These are phyloP conservation scores for Chromis chromis DNA, from an alignment of 2,797 vertebrate genomes.

Conservation along the genomic window DNA sequence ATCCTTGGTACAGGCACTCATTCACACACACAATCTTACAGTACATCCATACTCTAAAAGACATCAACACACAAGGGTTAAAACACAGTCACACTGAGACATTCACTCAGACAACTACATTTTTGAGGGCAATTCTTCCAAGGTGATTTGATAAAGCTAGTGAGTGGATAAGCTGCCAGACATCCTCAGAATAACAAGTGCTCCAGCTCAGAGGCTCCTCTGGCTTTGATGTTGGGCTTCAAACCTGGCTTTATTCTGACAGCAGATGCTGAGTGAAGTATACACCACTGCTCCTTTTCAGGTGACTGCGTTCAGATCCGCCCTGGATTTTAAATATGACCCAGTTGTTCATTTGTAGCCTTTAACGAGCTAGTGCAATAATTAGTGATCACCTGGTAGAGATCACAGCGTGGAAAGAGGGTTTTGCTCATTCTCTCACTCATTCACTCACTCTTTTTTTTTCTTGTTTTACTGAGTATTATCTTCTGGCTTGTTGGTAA, in stretches of 20 bases:
- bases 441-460: constrained; percentile 21
- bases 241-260: constrained; percentile 79
- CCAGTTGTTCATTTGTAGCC: constrained; percentile 56
- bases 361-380: constrained; percentile 51
- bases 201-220: constrained; percentile 72
- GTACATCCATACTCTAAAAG: constrained; percentile 19
- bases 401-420: constrained; percentile 24
- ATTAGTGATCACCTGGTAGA: constrained; percentile 47
- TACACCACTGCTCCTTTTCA: constrained; percentile 56
- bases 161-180: constrained; percentile 79
- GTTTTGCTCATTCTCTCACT: neutral
- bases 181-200: constrained; percentile 82
- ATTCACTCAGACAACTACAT: constrained; percentile 62
- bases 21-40: constrained; percentile 27
- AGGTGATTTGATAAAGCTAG: constrained; percentile 82
- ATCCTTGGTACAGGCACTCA: constrained; percentile 25
- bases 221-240: constrained; percentile 80
- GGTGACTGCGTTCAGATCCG: constrained; percentile 58
- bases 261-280: constrained; percentile 77
- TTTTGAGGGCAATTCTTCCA: constrained; percentile 74
- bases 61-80: constrained; percentile 49
- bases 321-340: constrained; percentile 52
- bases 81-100: constrained; percentile 61
- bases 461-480: constrained; percentile 10
- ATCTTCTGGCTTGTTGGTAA: constrained; percentile 29